Percentiles rank a stretch among this genome's conserved stretches.
phyloP scores from a whole-genome alignment of 1,140 invertebrate genomes.

The Periplaneta americana region DNA sequence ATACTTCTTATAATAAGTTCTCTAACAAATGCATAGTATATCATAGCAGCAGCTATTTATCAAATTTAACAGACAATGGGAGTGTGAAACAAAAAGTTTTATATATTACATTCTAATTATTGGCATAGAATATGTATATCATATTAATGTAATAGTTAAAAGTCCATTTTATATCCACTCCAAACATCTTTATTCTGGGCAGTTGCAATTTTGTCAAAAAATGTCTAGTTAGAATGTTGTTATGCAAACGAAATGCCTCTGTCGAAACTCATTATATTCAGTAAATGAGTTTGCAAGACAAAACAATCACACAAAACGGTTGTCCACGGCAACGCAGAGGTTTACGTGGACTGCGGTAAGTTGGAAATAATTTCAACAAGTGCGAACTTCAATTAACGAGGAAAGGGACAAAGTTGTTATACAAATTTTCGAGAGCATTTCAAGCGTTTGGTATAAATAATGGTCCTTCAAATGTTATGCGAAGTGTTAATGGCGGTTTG shows the following conservation, averaged over 20 bases:
- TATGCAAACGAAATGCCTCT: background rate
- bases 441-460: background rate
- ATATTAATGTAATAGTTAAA: too few species aligned
- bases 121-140: too few species aligned
- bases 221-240: background rate
- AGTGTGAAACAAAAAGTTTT: too few species aligned
- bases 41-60: too few species aligned
- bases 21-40: too few species aligned
- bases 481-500: background rate
- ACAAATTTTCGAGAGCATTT: background rate
- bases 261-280: background rate
- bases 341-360: background rate
- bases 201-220: background rate
- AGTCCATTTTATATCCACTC: background rate
- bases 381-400: background rate
- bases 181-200: background rate
- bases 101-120: too few species aligned
- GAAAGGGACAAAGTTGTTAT: background rate
- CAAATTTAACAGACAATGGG: too few species aligned
- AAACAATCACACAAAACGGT: background rate
- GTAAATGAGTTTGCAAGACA: background rate
- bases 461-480: background rate
- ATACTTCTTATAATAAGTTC: too few species aligned
- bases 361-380: background rate
- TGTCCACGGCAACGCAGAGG: background rate